Conservation (phyloP, 1,140 invertebrate species). For the Nasonia vitripennis region DNA sequence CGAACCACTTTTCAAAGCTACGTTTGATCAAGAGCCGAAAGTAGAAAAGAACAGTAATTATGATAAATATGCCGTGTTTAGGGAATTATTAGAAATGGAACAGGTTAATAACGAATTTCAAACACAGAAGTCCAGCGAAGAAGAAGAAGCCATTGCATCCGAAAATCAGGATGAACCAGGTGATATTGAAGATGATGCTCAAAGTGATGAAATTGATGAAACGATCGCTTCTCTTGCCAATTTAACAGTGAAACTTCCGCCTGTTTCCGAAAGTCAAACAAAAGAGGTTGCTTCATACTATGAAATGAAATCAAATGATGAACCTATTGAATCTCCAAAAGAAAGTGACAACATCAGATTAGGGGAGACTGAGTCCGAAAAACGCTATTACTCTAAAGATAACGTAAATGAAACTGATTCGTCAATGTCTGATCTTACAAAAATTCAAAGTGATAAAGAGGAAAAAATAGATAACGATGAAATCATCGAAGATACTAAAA, state of each 20-base stretch:
- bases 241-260: constrained; percentile 65
- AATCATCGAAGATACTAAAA: constrained; percentile 42
- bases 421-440: constrained; percentile 7
- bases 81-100: constrained; percentile 86
- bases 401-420: constrained; percentile 17
- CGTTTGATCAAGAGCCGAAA: constrained; percentile 73
- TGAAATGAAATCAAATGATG: constrained; percentile 50
- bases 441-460: constrained; percentile 28
- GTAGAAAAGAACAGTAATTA: constrained; percentile 69
- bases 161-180: constrained; percentile 63
- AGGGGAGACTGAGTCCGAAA: constrained; percentile 50
- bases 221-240: constrained; percentile 61
- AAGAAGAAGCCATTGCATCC: constrained; percentile 49
- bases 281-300: constrained; percentile 51
- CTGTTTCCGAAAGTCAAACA: constrained; percentile 54
- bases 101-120: constrained; percentile 71
- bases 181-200: constrained; percentile 59
- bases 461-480: constrained; percentile 52
- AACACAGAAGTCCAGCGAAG: constrained; percentile 68
- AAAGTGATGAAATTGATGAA: constrained; percentile 58
- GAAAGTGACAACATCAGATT: constrained; percentile 11
- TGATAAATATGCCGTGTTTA: constrained; percentile 90
- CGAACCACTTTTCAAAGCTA: constrained; percentile 75
- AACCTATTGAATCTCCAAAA: constrained; percentile 38
- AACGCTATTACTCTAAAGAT: constrained; percentile 23